Base-by-base conservation (phyloP, 2,113 vertebrate species). In the Montifringilla adamsi region DNA sequence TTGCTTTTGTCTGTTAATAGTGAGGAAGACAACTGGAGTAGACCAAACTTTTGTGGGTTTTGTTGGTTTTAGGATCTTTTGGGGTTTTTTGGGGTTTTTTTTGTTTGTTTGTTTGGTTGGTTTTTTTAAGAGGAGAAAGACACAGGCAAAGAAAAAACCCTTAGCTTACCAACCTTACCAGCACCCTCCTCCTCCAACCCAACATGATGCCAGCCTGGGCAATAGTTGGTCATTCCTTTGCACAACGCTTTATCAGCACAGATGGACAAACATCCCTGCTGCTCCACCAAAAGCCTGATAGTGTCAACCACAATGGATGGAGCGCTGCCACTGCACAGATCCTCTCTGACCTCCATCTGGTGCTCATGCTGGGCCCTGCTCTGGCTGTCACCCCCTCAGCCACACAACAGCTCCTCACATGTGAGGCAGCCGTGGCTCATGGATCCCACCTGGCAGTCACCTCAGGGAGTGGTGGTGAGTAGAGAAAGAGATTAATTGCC, bases 1-100 rank as follows among this genome's bases (percentile, higher is more conserved):
- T 83, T 88, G 46, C 47, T 84, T 88, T 72, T 46, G 24, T 79
- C 72, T 92, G 47, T 86, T 86, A 90, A 86, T 31, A 80, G 46
- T 68, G 78, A 86, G 27, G 39, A 88, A 79, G 95, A 91, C 55
- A 92, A 93, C 9, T 60, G 47, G 13, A 81, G 10, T 19, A 85
- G 39, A 62, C 8, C 2, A 6, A 82, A 46, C 16, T 55, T 89
- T 3, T 56, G 9, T 55, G n/a, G 13, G 5, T 15, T 89, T 59
- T 74, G 13, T 8, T 20, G 8, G 0, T 10, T 30, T n/a, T 27
- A 5, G 6, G 15, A 50, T 21, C 31, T 44, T 31, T 33, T 16
- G 12, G 41, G 41, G 41, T 41, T 41, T 41, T 41, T 41, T 41
- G 39, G 41, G 5, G 41, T 41, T 41, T 41, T 41, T 15, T 41